Base-by-base conservation (phyloP, 2,113 vertebrate species). In the Peromyscus leucopus region DNA sequence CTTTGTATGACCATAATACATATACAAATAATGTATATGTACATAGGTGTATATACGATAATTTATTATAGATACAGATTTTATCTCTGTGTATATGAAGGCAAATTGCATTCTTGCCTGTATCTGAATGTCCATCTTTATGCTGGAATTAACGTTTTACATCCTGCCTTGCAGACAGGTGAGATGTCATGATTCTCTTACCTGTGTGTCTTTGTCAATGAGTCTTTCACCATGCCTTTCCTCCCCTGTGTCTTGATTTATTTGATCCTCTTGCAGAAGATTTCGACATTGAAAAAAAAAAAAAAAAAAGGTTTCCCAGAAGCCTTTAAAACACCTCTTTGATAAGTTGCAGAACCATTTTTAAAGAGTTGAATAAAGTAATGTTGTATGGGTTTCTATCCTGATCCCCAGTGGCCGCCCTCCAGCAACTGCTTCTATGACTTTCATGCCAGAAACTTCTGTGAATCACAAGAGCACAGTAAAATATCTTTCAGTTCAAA, bases 381-480 rank as follows among this genome's bases (percentile, higher is more conserved):
- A 19, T 8, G 9, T 63, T 91, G 89, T 83, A 22, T 79, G 36
- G 55, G 28, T 96, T 98, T 91, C 48, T 97, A 94, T 89, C 78
- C 36, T 86, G 79, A 95, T 96, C n/a, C 89, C 65, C 93, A 2
- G 21, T 96, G 96, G 88, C 82, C 93, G 22, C 76, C 90, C 87
- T 98, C 57, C 39, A 97, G 96, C 90, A 96, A 96, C 80, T 59
- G 15, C 92, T 93, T 28, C 76, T 96, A 4, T 61, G 24, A 69
- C 65, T 98, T 98, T 95, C 92, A 96, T 93, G 97, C 67, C 95
- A 86, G 89, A 96, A 98, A 48, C 76, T 96, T 97, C 59, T 93
- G 80, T 67, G 86, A 98, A 75, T 92, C 67, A 90, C 72, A 96
- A 93, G 92, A 97, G 57, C 87, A 96, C 72, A 92, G 91, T 65